These are phyloP conservation scores for Elephas maximus DNA, from an alignment of 2,113 vertebrate genomes.

Conservation along the genomic window DNA sequence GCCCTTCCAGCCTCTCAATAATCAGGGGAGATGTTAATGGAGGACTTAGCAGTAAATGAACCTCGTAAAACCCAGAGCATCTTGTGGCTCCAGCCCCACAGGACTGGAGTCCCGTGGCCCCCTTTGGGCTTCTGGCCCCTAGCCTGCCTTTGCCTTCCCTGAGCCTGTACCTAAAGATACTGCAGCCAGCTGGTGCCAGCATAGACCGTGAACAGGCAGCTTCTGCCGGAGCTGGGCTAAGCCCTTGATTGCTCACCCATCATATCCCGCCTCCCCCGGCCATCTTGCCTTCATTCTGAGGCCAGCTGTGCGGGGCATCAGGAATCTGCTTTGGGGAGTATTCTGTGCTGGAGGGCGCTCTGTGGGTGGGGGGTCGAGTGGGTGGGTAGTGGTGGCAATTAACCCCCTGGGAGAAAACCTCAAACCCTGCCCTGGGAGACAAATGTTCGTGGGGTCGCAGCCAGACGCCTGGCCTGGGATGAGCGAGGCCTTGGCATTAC, in stretches of 20 bases:
- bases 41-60: constrained; percentile 82
- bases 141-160: constrained; percentile 50
- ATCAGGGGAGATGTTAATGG: constrained; percentile 89
- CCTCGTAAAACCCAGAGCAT: constrained; percentile 85
- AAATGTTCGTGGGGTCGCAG: not conserved
- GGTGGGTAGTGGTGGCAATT: too few relatives aligned
- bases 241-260: not conserved
- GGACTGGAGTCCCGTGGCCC: constrained; percentile 74
- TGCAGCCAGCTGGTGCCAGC: constrained; percentile 69
- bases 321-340: not conserved
- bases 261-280: not conserved
- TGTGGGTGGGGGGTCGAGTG: not conserved
- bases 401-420: not conserved
- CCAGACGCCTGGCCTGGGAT: not conserved
- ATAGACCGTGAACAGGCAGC: constrained; percentile 22
- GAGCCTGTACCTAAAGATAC: not conserved
- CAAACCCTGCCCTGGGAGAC: not conserved
- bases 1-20: constrained; percentile 82
- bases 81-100: constrained; percentile 76
- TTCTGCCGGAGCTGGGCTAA: constrained; percentile 8
- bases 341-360: not conserved
- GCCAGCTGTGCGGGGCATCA: not conserved
- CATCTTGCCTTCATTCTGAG: not conserved
- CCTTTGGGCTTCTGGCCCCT: constrained; percentile 55
- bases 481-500: not conserved